Evolutionary conservation across 92 coral and sea anemone species (phyloP), one percentile per base, ranked within the genome.

Genomic region (Porites evermanni): DNA sequence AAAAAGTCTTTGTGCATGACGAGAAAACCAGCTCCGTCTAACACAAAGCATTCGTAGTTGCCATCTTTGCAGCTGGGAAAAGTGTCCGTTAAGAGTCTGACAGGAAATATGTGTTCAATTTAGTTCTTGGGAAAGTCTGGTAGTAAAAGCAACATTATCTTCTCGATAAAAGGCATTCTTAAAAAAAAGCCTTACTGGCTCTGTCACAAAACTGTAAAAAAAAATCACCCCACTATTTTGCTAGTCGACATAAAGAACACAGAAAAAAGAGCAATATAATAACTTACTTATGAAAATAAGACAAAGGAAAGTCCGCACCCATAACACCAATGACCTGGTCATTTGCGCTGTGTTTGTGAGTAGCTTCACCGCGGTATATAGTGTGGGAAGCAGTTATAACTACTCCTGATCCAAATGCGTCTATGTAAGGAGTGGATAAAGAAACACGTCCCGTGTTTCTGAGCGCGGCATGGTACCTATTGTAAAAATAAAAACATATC

Each of bases 321-420:
- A 88, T 66, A n/a, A 91, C 92, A n/a, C 90, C 94, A 32, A 89
- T 72, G 60, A 91, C 84, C 13, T 89, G 85, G 78, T 89, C 93
- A n/a, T 60, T 68, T 8, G 90, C 54, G 21, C 84, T 78, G 11
- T 82, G 64, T 7, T 82, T 82, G 17, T 78, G 64, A 63, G 52
- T 75, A 1, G 19, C 16, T 20, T 77, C 79, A 1, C 90, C 92
- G 12, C 74, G 89, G 71, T 88, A 86, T 63, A 92, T 64, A 8
- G 95, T 85, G 64, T 89, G 93, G 20, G 90, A 87, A 52, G 90
- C 90, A 44, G 92, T 85, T 32, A 92, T 92, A 19, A 92, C 89
- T 21, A 86, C 82, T 10, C 95, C 95, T 8, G 95, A 86, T 11
- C 95, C 95, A 53, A 84, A 76, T 6, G 83, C 93, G 72, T 92